Evolutionary conservation across 92 coral and sea anemone species (phyloP), one percentile per base, ranked within the genome.

Genomic region (Palythoa caribaeorum): DNA sequence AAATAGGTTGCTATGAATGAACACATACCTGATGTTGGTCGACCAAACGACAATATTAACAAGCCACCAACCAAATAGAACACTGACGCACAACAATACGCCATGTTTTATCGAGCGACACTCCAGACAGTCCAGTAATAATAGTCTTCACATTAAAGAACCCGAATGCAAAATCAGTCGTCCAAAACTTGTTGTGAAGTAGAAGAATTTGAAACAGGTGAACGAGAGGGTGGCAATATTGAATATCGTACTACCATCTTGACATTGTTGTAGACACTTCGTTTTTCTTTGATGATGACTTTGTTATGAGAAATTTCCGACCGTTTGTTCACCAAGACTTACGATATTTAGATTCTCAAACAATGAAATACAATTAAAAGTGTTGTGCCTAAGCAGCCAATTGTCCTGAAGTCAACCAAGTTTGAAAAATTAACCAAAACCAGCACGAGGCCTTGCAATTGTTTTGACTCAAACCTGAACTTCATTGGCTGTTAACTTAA

Each of bases 331-430:
- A 53, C 53, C 47, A 13, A 5, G 40, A 17, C 50, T 54, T 2
- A 48, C 9, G 28, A 11, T 55, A 77, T 55, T 76, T 72, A 47
- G 60, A 35, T n/a, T 76, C 54, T n/a, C 38, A 40, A 76, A 76
- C 79, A 76, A 76, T n/a, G 60, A 50, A 3, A 38, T 1, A 21
- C 65, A 77, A 77, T 77, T 54, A 77, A 3, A 14, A 10, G 17
- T 1, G 50, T 35, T 11, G 12, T 36, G 68, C 10, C 13, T 1
- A 53, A 11, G 20, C 5, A 15, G 16, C 47, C 19, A 1, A 77
- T 77, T 77, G 83, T 77, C 28, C 38, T 9, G 51, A 77, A 77
- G 83, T 77, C 48, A 77, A 77, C 83, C 48, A 77, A 36, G 68
- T 77, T 53, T 53, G 83, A 77, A 77, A 53, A 77, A 20, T 54